Evolutionary conservation across 64 coral and sea anemone species (phyloP), one percentile per base, ranked within the genome.

Genomic region (Pocillopora damicornis): DNA sequence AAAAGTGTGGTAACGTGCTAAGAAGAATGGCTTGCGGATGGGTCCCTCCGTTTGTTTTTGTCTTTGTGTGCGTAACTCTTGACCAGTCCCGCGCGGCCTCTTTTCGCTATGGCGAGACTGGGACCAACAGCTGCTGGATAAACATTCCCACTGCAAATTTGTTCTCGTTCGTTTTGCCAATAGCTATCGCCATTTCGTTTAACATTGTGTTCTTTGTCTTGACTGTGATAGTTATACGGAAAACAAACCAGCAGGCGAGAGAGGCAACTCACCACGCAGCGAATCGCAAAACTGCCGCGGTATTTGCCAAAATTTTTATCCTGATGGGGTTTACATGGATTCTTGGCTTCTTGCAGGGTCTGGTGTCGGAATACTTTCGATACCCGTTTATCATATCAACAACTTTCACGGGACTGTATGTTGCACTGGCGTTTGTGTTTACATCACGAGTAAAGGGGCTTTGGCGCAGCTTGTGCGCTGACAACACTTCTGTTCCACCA

Each of bases 261-360:
- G 73, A 17, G 13, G 86, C 74, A 26, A 67, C 65, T 58, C 35
- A 73, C 14, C 82, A 86, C 58, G 37, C 37, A 6, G 26, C 63
- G 13, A 58, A 75, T 14, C 87, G 75, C 36, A 58, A 25, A 36
- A 61, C 59, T 45, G 56, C 62, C 15, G 26, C 22, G 10, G 63
- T 88, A 13, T 88, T 63, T 65, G n/a, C 58, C 8, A 76, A 61
- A 18, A 76, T 88, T 26, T 75, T 76, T 13, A 76, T 68, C n/a
- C 13, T 88, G 75, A 88, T 64, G 74, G 87, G 87, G 1, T 88
- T 88, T 36, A 88, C 87, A 14, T 88, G 87, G 87, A 61, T 78
- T 1, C 77, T 88, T 65, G 87, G 87, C 25, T 65, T 88, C 61
- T 20, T 88, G 26, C 60, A 59, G 13, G 10, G 17, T 15, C 15